Percentiles rank a stretch among this genome's conserved stretches.
These are phyloP conservation scores for Tragelaphus eurycerus DNA, from an alignment of 2,797 vertebrate genomes.

Conservation along the genomic window DNA sequence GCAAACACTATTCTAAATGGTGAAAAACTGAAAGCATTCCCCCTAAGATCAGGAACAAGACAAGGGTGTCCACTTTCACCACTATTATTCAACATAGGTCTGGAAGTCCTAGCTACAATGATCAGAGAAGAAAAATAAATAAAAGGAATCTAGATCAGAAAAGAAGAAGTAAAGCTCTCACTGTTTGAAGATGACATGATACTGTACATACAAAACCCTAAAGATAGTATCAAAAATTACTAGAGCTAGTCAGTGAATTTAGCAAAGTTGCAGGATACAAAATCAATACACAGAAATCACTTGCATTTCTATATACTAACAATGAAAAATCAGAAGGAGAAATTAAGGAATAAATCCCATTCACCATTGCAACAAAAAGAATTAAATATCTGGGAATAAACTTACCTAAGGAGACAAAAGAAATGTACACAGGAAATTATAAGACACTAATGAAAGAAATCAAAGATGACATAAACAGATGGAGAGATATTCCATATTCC, in stretches of 20 bases:
- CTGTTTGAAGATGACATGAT: neutral
- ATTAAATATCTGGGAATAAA: neutral
- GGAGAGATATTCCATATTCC: neutral
- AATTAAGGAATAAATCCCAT: neutral
- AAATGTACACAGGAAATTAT: neutral
- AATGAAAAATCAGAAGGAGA: neutral
- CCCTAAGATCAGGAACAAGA: neutral
- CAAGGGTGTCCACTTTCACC: neutral
- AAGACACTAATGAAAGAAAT: neutral
- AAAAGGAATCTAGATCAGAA: neutral
- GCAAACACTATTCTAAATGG: neutral
- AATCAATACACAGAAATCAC: neutral
- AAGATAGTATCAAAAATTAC: neutral
- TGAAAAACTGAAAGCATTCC: neutral
- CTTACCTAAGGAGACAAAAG: neutral
- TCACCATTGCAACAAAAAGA: neutral
- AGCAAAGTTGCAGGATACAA: neutral
- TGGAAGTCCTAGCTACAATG: rapidly evolving
- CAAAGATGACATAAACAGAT: neutral
- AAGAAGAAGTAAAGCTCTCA: neutral
- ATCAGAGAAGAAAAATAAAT: neutral
- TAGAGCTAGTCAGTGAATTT: neutral
- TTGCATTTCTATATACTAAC: neutral
- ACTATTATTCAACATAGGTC: neutral
- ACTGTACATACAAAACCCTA: neutral